phyloP scores from a whole-genome alignment of 2,113 vertebrate species.

The Struthidea cinerea region DNA sequence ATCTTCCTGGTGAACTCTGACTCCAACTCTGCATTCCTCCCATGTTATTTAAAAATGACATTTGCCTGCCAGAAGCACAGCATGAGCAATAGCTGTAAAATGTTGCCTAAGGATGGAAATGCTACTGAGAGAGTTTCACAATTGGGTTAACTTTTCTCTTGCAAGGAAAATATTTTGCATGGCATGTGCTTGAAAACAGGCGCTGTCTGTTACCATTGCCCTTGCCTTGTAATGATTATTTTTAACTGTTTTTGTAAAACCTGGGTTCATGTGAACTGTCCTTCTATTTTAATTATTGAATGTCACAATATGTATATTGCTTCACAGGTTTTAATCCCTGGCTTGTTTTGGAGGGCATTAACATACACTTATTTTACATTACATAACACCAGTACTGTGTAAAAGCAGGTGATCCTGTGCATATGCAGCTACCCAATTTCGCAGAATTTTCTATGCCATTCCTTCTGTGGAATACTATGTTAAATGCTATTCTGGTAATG shows the following conservation, averaged over 20 bases:
- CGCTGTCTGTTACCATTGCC: not conserved
- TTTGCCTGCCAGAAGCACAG: not conserved
- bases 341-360: not conserved
- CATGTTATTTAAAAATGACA: not conserved
- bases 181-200: not conserved
- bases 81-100: conserved; percentile 22
- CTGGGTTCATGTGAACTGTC: not conserved
- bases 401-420: not conserved
- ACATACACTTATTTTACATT: not conserved
- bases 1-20: conserved; percentile 27
- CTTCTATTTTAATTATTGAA: not conserved
- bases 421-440: not conserved
- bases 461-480: not conserved
- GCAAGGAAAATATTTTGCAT: conserved; percentile 8
- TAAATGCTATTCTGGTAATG: not conserved
- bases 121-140: conserved; percentile 7
- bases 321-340: not conserved
- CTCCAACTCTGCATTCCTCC: not conserved
- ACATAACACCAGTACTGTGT: not conserved
- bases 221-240: not conserved
- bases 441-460: not conserved
- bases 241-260: not conserved
- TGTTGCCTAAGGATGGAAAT: conserved; percentile 31
- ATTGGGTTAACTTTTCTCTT: conserved; percentile 12
- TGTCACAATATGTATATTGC: not conserved